These are phyloP conservation scores for Aplodontia rufa DNA, from an alignment of 2,113 vertebrate genomes.

Conservation along the genomic window DNA sequence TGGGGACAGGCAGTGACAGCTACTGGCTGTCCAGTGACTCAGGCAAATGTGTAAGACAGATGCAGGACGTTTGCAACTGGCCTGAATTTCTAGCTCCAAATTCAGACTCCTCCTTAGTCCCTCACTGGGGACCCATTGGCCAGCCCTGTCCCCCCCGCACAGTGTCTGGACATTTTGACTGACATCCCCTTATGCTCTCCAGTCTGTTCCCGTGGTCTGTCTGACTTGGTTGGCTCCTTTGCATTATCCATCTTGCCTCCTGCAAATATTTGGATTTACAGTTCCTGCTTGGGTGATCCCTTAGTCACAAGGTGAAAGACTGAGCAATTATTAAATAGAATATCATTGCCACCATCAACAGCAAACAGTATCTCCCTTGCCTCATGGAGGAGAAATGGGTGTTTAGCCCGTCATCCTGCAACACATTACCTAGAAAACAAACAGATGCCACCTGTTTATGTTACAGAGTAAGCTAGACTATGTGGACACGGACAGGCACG, in stretches of 20 bases:
- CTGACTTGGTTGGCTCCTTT: background rate
- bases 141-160: background rate
- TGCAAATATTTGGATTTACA: background rate
- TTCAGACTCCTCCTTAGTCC: background rate
- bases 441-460: background rate
- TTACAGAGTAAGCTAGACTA: background rate
- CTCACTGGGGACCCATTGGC: background rate
- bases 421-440: background rate
- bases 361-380: background rate
- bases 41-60: too few species aligned
- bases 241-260: background rate
- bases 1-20: background rate
- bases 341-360: background rate
- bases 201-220: background rate
- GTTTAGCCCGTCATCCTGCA: background rate
- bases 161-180: background rate
- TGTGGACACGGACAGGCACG: background rate
- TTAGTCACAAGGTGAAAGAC: background rate
- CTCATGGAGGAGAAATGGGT: background rate
- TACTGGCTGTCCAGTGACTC: too few species aligned
- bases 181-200: background rate
- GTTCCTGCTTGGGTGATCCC: background rate
- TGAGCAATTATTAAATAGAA: background rate
- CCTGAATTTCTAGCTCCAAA: background rate
- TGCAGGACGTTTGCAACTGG: background rate